Conservation (phyloP, 2,113 vertebrate species). For the Irena cyanogastra region DNA sequence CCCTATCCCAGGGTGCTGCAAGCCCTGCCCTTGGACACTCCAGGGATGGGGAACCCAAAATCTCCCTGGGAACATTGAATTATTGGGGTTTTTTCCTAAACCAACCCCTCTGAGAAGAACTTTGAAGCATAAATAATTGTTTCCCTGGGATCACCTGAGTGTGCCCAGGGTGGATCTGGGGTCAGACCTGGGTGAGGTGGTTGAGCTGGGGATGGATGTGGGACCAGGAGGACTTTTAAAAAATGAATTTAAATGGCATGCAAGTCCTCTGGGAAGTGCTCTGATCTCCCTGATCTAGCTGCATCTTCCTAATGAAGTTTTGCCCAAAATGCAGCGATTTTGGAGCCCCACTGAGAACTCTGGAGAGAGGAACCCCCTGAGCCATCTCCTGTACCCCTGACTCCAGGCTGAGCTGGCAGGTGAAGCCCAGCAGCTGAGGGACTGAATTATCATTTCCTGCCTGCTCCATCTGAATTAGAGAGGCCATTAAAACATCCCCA, state of each 20-base stretch:
- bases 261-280: background rate
- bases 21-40: background rate
- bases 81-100: background rate
- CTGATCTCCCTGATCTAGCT: background rate
- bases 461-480: constrained; percentile 92
- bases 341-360: background rate
- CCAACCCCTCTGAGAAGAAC: background rate
- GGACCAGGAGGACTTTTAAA: background rate
- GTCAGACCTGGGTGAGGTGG: background rate
- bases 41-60: background rate
- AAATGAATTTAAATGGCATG: background rate
- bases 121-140: background rate
- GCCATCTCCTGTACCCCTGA: constrained; percentile 67
- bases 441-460: constrained; percentile 92
- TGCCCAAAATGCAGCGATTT: background rate
- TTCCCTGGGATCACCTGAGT: background rate
- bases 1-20: background rate
- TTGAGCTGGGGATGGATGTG: background rate
- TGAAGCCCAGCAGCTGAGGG: constrained; percentile 77
- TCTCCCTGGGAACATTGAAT: no score
- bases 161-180: background rate
- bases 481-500: constrained; percentile 92
- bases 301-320: no score
- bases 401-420: constrained; percentile 70
- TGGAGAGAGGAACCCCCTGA: constrained; percentile 35